These are phyloP conservation scores for Poecilia latipinna DNA, from an alignment of 2,113 vertebrate genomes.

Conservation along the genomic window DNA sequence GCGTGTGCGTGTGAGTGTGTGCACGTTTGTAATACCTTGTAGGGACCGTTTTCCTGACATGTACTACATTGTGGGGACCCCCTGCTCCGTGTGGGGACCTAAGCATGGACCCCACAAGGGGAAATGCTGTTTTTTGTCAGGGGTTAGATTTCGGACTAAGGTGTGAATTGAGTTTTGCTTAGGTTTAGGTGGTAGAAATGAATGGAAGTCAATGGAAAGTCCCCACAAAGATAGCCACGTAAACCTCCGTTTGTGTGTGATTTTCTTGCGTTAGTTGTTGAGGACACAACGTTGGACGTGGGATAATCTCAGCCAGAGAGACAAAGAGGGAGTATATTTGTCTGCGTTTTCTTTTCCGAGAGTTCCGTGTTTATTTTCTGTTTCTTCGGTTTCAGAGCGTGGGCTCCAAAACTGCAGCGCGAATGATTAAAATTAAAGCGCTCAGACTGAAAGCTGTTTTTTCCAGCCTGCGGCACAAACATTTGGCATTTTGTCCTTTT, in stretches of 20 bases:
- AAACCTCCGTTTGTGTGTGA: background rate
- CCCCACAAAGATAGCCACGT: too few species aligned
- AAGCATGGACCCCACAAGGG: too few species aligned
- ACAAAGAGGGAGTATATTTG: constrained; percentile 53
- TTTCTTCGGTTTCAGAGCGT: constrained; percentile 81
- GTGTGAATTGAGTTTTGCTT: too few species aligned
- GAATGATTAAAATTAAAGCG: constrained; percentile 76
- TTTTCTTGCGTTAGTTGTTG: background rate
- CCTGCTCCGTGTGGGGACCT: too few species aligned
- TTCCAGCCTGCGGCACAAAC: constrained; percentile 78
- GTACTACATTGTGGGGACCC: too few species aligned
- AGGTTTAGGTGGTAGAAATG: too few species aligned
- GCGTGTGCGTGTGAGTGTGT: too few species aligned
- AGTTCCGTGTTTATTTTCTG: constrained; percentile 77
- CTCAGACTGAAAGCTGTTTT: constrained; percentile 75
- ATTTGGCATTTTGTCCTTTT: constrained; percentile 71
- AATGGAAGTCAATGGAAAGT: too few species aligned
- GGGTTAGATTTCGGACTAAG: too few species aligned
- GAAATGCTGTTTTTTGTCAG: too few species aligned
- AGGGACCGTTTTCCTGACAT: too few species aligned
- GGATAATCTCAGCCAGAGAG: constrained; percentile 51
- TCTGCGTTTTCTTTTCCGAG: constrained; percentile 73
- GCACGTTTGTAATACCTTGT: too few species aligned
- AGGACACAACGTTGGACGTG: background rate
- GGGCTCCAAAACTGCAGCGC: constrained; percentile 71